Evolutionary conservation across 2,888 invertebrate species (phyloP), one percentile per base, ranked within the genome.

Genomic region (Amphipyra berbera): DNA sequence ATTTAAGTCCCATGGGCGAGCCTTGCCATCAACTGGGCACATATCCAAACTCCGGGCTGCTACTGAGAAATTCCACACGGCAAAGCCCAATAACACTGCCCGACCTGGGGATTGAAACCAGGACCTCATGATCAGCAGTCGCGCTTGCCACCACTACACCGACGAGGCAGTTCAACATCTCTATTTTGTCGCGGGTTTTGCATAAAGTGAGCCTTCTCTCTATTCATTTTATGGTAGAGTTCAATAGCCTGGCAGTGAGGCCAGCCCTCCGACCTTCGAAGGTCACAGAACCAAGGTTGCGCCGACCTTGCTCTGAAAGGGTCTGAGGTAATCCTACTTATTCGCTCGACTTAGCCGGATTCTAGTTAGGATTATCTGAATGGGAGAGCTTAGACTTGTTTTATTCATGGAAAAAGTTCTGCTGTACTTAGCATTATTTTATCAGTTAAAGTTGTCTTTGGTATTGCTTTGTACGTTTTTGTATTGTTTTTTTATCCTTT

Each of bases 231-330:
- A 2, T 2, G 7, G 0, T 7, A 41, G 14, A 45, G 71, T 55
- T 69, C 75, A 69, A n/a, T 55, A 63, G 30, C 75, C 71, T 71
- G 47, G 37, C 50, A 41, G 44, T 56, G 55, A 60, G 63, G 61
- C 54, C 49, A 67, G 45, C 54, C 52, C 50, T 47, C 50, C 75
- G 63, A 61, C 55, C 73, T 64, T 53, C 50, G 59, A 78, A 75
- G 68, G 68, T 62, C 61, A 76, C 61, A 65, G 60, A 55, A 48
- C 64, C 75, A 80, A 78, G 81, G 80, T 67, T 56, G 40, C 14
- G 42, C 21, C 61, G 45, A 68, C 78, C 66, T 78, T 68, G 68
- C 61, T 55, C 62, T 46, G 46, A 58, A 68, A 66, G 65, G 65
- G 6, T 71, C 54, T 68, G 13, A 73, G 56, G 62, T 73, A 79